Conservation (phyloP, 2,888 invertebrate genomes). For the Aelia acuminata region DNA sequence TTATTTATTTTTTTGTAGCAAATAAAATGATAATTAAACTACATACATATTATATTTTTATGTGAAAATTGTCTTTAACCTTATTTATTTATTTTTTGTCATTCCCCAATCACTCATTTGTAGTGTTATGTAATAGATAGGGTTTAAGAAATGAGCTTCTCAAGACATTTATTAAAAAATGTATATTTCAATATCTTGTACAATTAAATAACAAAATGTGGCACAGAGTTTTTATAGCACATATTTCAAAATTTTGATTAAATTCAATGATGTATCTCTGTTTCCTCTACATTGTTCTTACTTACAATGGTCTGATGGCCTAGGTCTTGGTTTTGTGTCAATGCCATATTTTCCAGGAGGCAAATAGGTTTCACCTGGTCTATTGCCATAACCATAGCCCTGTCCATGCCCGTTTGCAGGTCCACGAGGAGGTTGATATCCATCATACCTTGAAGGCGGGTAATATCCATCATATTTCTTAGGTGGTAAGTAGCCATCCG, state of each 20-base stretch:
- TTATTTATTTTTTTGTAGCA: background rate
- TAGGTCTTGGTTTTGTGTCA: slow-evolving; percentile 58
- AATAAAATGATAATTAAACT: too few species aligned
- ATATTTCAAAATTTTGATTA: slow-evolving; percentile 26
- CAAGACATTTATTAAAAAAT: slow-evolving; percentile 34
- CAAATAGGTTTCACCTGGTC: slow-evolving; percentile 59
- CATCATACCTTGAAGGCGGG: background rate
- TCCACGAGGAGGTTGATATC: slow-evolving; percentile 51
- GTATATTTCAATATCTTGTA: slow-evolving; percentile 31
- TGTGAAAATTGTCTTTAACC: background rate
- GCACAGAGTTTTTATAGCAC: slow-evolving; percentile 49
- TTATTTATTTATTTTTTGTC: background rate
- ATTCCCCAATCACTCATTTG: background rate
- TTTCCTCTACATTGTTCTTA: background rate
- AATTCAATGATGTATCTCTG: background rate
- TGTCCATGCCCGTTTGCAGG: background rate
- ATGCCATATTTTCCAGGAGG: slow-evolving; percentile 62
- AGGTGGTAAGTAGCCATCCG: slow-evolving; percentile 60
- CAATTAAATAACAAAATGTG: slow-evolving; percentile 25
- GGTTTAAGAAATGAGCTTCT: slow-evolving; percentile 44
- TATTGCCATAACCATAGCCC: slow-evolving; percentile 20
- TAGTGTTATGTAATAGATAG: background rate
- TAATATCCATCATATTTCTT: slow-evolving; percentile 53
- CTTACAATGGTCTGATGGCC: slow-evolving; percentile 64
- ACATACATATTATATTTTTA: background rate